Conservation (phyloP, 1,140 invertebrate genomes). For the Euwallacea fornicatus region DNA sequence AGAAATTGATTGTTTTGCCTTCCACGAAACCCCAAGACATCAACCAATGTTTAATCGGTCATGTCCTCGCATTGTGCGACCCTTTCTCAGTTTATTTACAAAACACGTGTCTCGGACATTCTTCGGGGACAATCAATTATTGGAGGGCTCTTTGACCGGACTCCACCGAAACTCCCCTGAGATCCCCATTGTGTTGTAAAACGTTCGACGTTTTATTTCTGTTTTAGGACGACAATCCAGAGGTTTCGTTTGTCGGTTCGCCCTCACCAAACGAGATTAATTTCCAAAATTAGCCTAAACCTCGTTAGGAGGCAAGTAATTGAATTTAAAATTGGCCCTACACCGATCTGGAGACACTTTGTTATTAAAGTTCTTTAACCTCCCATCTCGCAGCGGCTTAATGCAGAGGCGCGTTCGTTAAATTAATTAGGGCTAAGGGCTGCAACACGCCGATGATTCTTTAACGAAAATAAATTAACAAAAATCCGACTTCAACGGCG, state of each 20-base stretch:
- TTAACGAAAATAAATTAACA: neutral
- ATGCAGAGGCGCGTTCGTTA: slow-evolving; percentile 19
- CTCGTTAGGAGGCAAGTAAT: slow-evolving; percentile 19
- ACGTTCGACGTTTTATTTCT: slow-evolving; percentile 13
- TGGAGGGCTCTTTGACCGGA: slow-evolving; percentile 16
- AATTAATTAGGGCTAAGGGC: slow-evolving; percentile 17
- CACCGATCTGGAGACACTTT: slow-evolving; percentile 19
- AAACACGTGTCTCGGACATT: slow-evolving; percentile 12
- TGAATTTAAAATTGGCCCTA: slow-evolving; percentile 26
- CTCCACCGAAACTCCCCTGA: neutral
- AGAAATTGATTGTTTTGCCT: too few relatives aligned
- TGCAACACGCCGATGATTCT: too few relatives aligned
- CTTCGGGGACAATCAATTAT: slow-evolving; percentile 21
- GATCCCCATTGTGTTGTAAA: slow-evolving; percentile 17
- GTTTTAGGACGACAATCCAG: neutral
- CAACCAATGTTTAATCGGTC: neutral
- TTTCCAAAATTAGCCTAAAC: slow-evolving; percentile 13
- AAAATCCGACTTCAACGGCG: neutral
- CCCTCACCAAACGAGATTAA: neutral
- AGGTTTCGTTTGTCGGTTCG: neutral
- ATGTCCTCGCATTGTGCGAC: neutral
- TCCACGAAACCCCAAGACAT: neutral
- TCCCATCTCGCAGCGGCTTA: slow-evolving; percentile 7
- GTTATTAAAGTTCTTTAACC: slow-evolving; percentile 25
- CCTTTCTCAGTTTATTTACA: slow-evolving; percentile 8